phyloP scores from a whole-genome alignment of 2,888 invertebrate genomes.

The Ornithoptera alexandrae region DNA sequence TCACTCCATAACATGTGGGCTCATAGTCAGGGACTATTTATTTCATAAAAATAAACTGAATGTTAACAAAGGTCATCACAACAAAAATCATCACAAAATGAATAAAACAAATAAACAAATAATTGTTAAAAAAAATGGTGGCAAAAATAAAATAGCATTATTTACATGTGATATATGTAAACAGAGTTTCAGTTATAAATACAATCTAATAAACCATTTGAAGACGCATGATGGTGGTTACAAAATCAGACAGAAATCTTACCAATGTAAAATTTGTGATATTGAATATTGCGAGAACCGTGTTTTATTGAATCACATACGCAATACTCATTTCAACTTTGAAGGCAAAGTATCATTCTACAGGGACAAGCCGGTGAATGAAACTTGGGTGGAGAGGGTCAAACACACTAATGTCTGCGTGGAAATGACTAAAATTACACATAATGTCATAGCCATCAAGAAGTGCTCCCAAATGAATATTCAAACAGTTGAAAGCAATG shows the following conservation, averaged over 20 bases:
- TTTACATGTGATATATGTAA: slow-evolving; percentile 14
- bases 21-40: too few species aligned
- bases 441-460: slow-evolving; percentile 12
- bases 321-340: slow-evolving; percentile 12
- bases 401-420: slow-evolving; percentile 4
- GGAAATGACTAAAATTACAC: slow-evolving; percentile 15
- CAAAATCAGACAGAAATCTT: not conserved
- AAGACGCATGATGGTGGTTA: not conserved
- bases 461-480: not conserved
- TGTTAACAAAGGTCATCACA: too few species aligned
- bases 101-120: too few species aligned
- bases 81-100: too few species aligned
- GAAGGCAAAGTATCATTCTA: slow-evolving; percentile 10
- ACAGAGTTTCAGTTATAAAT: not conserved
- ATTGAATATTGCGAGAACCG: slow-evolving; percentile 20
- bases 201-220: slow-evolving; percentile 3
- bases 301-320: not conserved
- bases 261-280: slow-evolving; percentile 4
- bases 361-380: slow-evolving; percentile 5
- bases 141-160: not conserved
- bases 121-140: too few species aligned
- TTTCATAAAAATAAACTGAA: too few species aligned
- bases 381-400: slow-evolving; percentile 11
- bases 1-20: too few species aligned
- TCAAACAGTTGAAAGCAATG: too few species aligned